Evolutionary conservation across 1,140 invertebrate species (phyloP), one percentile per base, ranked within the genome.

Genomic region (Dolichoris vasculosae): DNA sequence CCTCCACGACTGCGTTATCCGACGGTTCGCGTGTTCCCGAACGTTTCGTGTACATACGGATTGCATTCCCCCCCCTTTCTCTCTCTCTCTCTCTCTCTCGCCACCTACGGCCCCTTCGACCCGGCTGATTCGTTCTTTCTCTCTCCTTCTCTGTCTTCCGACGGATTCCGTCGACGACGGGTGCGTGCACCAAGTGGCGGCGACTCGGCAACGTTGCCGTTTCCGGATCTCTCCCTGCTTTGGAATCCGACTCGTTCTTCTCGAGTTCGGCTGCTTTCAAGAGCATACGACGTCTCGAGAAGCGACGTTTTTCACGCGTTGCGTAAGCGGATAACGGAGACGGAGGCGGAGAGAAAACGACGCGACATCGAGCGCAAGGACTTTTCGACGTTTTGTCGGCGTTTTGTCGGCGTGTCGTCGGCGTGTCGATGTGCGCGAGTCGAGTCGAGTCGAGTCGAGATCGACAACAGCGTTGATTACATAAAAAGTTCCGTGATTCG

Each of bases 141-240:
- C 6, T 2, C 38, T 81, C 9, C 40, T 38, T 79, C 26, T 63
- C 32, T 78, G 11, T 69, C 1, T 30, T 7, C 30, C 40, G 73
- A n/a, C n/a, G 67, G 35, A 38, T 15, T 69, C 38, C 35, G 35
- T 40, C 17, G 17, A n/a, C 67, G 30, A 69, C 67, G 67, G 20
- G 30, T 32, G 30, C 48, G 75, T 51, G 30, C 48, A 77, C 30
- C 75, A 26, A 30, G 73, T 69, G 67, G 32, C 15, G 35, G 32
- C 26, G 59, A 30, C 40, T 35, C 38, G 71, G 82, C 82, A 64
- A 83, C 82, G 82, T 83, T 64, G 82, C 82, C 82, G 40, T 46
- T 75, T 75, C 63, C 59, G 59, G 78, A 63, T 69, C 4, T 20
- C 55, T 4, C 4, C 9, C 23, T 20, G 13, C 7, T 9, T 15